These are phyloP conservation scores for Tetrapedia diversipes DNA, from an alignment of 2,888 invertebrate genomes.

Conservation along the genomic window DNA sequence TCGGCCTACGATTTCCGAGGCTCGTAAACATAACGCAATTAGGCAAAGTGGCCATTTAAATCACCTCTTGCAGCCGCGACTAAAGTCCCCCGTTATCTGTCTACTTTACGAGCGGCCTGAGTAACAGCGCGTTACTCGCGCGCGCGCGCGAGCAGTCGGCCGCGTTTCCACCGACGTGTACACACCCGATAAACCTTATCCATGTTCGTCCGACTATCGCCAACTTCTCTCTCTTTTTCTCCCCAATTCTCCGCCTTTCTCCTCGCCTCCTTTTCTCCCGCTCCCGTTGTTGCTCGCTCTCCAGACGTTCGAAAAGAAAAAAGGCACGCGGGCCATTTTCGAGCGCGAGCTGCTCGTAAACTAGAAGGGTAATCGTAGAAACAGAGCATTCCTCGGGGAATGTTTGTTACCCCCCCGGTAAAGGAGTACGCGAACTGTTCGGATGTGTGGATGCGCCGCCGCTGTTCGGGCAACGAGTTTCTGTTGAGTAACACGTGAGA, in stretches of 20 bases:
- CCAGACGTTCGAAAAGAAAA: constrained; percentile 15
- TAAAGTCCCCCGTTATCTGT: constrained; percentile 57
- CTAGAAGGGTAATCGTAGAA: constrained; percentile 67
- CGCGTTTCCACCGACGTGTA: constrained; percentile 21
- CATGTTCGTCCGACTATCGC: constrained; percentile 32
- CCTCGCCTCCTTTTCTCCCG: no score
- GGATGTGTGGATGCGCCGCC: background rate
- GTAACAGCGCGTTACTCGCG: constrained; percentile 50
- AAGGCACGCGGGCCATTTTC: constrained; percentile 29
- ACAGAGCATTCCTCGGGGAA: constrained; percentile 24
- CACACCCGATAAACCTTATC: constrained; percentile 58
- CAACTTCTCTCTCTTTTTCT: constrained; percentile 29
- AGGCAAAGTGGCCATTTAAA: constrained; percentile 74
- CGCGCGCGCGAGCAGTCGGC: constrained; percentile 5
- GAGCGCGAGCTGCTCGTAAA: constrained; percentile 68
- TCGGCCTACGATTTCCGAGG: constrained; percentile 25
- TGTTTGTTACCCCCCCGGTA: constrained; percentile 7
- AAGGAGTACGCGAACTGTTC: constrained; percentile 19
- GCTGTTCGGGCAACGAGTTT: background rate
- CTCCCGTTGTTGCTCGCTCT: no score
- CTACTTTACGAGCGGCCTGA: constrained; percentile 59
- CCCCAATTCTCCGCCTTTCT: no score
- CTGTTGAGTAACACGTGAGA: background rate
- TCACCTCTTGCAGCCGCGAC: constrained; percentile 59
- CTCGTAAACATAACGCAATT: constrained; percentile 77